These are phyloP conservation scores for Diuraphis noxia DNA, from an alignment of 1,140 invertebrate species.

Conservation along the genomic window DNA sequence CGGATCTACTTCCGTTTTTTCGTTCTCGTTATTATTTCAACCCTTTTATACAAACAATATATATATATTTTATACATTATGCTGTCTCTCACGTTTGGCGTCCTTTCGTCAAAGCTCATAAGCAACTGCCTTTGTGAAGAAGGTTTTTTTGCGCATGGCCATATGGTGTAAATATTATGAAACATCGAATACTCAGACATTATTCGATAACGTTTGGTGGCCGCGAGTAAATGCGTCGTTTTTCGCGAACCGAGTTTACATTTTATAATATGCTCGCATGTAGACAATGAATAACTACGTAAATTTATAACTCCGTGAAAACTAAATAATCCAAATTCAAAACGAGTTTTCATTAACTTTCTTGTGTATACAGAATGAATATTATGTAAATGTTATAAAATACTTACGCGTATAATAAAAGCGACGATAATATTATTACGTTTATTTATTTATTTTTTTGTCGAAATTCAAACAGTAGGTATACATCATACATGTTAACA, in stretches of 20 bases:
- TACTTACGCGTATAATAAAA: slow-evolving; percentile 9
- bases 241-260: not conserved
- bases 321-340: slow-evolving; percentile 26
- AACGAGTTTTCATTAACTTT: slow-evolving; percentile 22
- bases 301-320: not conserved
- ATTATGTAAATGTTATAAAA: not conserved
- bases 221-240: not conserved
- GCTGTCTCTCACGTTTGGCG: not conserved
- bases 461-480: slow-evolving; percentile 8
- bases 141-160: not conserved
- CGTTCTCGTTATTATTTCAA: not conserved
- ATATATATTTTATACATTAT: not conserved
- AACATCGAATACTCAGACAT: not conserved
- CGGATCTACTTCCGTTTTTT: not conserved
- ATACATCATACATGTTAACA: not conserved
- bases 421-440: not conserved
- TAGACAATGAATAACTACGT: not conserved
- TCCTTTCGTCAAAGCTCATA: not conserved
- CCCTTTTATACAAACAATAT: not conserved
- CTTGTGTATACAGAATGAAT: slow-evolving; percentile 17
- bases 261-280: not conserved
- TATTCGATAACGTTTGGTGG: not conserved
- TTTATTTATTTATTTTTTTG: slow-evolving; percentile 38
- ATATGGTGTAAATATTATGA: not conserved
- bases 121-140: not conserved